phyloP scores from a whole-genome alignment of 2,797 vertebrate species.

The Centroberyx gerrardi region DNA sequence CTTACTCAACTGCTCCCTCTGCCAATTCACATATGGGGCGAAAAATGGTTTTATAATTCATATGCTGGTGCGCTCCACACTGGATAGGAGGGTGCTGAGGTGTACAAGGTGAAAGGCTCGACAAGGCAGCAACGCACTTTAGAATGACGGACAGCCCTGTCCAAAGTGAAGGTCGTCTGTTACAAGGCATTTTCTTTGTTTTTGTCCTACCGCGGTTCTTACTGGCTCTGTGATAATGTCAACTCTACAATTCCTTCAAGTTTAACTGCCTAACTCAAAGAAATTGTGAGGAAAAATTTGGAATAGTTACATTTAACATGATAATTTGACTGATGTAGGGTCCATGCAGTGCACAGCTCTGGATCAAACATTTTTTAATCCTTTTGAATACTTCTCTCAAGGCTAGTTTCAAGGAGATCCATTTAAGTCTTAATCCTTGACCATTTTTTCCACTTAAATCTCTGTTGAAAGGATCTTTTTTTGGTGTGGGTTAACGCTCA shows the following conservation, averaged over 20 bases:
- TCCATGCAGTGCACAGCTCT: conserved; percentile 6
- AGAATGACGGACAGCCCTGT: conserved; percentile 51
- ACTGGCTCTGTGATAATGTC: conserved; percentile 4
- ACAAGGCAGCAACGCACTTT: not conserved
- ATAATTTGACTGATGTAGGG: not conserved
- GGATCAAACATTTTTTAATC: conserved; percentile 4
- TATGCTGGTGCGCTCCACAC: conserved; percentile 51
- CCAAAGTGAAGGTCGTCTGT: conserved; percentile 62
- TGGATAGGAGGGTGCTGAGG: conserved; percentile 40
- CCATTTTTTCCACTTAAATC: conserved; percentile 23
- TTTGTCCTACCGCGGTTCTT: conserved; percentile 19
- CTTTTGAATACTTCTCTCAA: conserved; percentile 10
- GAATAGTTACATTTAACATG: not conserved
- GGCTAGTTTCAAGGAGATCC: conserved; percentile 18
- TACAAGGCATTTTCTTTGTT: conserved; percentile 33
- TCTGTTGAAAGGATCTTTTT: conserved; percentile 29
- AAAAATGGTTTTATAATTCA: conserved; percentile 76
- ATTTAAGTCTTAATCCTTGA: conserved; percentile 6
- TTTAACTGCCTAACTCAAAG: not conserved
- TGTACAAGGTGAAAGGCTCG: conserved; percentile 50
- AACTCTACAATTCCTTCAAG: conserved; percentile 5
- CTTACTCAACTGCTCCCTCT: conserved; percentile 62
- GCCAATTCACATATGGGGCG: conserved; percentile 49
- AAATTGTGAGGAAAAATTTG: not conserved
- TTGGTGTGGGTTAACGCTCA: conserved; percentile 1